phyloP scores from a whole-genome alignment of 2,797 vertebrate species.

The Muscicapa striata region DNA sequence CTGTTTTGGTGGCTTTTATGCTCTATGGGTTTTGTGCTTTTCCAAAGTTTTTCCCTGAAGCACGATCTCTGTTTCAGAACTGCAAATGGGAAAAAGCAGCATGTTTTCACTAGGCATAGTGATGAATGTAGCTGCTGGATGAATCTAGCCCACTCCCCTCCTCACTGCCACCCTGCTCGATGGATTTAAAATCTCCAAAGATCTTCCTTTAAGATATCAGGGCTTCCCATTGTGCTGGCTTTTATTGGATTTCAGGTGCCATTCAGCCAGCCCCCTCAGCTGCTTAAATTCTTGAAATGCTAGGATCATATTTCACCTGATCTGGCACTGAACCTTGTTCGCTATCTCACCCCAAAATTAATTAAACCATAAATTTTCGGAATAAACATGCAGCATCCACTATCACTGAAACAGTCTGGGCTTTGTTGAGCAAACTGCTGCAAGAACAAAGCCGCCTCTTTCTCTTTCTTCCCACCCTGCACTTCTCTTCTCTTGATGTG shows the following conservation, averaged over 20 bases:
- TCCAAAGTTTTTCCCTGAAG: neutral
- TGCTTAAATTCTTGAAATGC: conserved; percentile 57
- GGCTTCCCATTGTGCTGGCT: conserved; percentile 49
- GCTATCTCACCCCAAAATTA: conserved; percentile 63
- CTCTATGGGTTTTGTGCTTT: neutral
- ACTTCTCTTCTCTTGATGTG: conserved; percentile 30
- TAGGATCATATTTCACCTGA: conserved; percentile 57
- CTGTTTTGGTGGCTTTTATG: neutral
- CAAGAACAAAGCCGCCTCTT: conserved; percentile 37
- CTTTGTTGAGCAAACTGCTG: conserved; percentile 53
- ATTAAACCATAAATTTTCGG: conserved; percentile 67
- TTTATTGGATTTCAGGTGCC: conserved; percentile 65
- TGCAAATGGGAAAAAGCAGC: neutral
- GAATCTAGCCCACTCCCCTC: neutral
- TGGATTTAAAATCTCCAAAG: conserved; percentile 34
- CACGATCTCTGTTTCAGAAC: neutral
- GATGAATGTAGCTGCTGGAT: neutral
- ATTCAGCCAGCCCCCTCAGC: conserved; percentile 53
- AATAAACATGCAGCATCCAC: conserved; percentile 41
- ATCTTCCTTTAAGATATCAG: conserved; percentile 53
- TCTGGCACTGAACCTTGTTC: conserved; percentile 51
- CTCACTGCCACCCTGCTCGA: neutral
- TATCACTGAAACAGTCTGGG: conserved; percentile 50
- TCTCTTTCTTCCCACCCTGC: conserved; percentile 20
- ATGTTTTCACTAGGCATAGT: neutral